phyloP scores from a whole-genome alignment of 2,888 invertebrate species.

The Pristionchus mayeri region DNA sequence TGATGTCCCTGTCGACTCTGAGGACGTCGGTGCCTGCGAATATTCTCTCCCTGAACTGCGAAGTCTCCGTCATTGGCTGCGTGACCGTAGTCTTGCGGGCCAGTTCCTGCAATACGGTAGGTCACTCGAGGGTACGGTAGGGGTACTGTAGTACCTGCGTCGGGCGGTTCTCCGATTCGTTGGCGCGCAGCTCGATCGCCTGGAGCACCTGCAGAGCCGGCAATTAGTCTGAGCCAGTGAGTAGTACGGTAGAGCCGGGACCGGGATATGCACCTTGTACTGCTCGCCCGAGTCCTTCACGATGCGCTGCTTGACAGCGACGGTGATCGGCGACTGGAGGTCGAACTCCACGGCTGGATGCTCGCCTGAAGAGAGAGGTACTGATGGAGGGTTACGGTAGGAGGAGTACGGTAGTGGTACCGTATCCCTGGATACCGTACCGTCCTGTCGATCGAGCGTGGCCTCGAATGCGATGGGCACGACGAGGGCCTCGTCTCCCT shows the following conservation, averaged over 20 bases:
- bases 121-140: background rate
- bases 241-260: background rate
- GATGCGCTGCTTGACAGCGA: background rate
- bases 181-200: background rate
- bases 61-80: background rate
- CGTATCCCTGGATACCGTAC: conserved; percentile 1
- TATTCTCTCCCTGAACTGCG: background rate
- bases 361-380: background rate
- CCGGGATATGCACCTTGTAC: background rate
- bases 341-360: background rate
- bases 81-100: background rate
- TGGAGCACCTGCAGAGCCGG: background rate
- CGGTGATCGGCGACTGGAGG: background rate
- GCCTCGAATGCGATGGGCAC: conserved; percentile 14
- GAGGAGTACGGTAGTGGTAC: background rate
- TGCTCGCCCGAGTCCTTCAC: background rate
- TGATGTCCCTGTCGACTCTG: no score
- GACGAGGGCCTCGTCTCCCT: background rate
- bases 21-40: no score
- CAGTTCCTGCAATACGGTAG: background rate
- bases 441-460: background rate
- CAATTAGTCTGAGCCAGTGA: background rate
- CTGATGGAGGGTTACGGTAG: background rate
- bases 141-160: background rate
- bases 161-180: background rate